phyloP scores from a whole-genome alignment of 1,140 invertebrate genomes.

The Aricia agestis region DNA sequence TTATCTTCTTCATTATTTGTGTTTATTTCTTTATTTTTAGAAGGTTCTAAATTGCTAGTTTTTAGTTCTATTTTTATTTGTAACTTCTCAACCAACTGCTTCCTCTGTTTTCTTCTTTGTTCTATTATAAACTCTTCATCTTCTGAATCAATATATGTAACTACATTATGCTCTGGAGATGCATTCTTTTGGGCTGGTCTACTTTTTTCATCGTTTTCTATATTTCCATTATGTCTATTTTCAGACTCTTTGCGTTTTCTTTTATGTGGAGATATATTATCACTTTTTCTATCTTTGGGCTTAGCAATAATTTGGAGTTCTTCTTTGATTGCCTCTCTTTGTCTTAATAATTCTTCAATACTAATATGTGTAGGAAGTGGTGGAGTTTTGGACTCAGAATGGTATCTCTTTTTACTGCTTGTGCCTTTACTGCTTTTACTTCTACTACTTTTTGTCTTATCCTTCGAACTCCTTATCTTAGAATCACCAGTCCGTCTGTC shows the following conservation, averaged over 20 bases:
- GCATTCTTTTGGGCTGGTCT: slow-evolving; percentile 26
- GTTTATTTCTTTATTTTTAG: slow-evolving; percentile 21
- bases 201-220: slow-evolving; percentile 25
- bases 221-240: slow-evolving; percentile 27
- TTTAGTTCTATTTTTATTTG: slow-evolving; percentile 33
- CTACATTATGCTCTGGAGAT: slow-evolving; percentile 40
- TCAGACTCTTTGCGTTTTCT: slow-evolving; percentile 27
- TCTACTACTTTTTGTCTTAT: slow-evolving; percentile 4
- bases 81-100: slow-evolving; percentile 88
- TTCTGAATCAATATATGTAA: slow-evolving; percentile 76
- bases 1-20: slow-evolving; percentile 16
- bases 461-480: slow-evolving; percentile 4
- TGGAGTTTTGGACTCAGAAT: slow-evolving; percentile 52
- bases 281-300: slow-evolving; percentile 30
- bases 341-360: slow-evolving; percentile 55
- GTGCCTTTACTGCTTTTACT: neutral
- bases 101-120: slow-evolving; percentile 89
- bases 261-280: slow-evolving; percentile 23
- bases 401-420: neutral
- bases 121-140: slow-evolving; percentile 97
- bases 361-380: slow-evolving; percentile 48
- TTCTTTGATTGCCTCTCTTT: slow-evolving; percentile 49
- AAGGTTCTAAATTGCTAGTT: slow-evolving; percentile 24
- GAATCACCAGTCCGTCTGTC: slow-evolving; percentile 23
- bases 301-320: slow-evolving; percentile 42